Evolutionary conservation across 1,140 invertebrate species (phyloP), one percentile per base, ranked within the genome.

Genomic region (Halyomorpha halys): DNA sequence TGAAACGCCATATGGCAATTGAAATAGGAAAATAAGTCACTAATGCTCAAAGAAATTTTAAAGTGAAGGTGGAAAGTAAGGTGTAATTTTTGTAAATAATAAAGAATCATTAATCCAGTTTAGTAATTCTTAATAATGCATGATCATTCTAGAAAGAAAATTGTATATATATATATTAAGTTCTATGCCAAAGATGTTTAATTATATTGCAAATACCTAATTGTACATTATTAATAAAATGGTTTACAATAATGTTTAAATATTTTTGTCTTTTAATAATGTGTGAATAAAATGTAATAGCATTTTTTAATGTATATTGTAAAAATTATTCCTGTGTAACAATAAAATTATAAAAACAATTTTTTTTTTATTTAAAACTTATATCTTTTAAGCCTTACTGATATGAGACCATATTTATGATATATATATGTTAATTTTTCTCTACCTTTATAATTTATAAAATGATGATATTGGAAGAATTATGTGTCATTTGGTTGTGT

Each of bases 191-290:
- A 65, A 65, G 59, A 61, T 27, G n/a, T 49, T 49, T 62, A 44
- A 59, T 64, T n/a, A 39, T 64, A 27, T 53, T 59, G 53, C 39
- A 61, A 65, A 45, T 49, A 51, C 45, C 34, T 62, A 18, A 49
- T 49, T 62, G 61, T 62, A 62, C 14, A 23, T 16, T 62, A 61
- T 51, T 23, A 49, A 64, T 39, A 51, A 56, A 61, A 61, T 65
- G 45, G 11, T 45, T 39, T 64, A 60, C 39, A 34, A 45, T 61
- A 65, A 61, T 34, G 54, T 61, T 65, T 51, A 65, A 54, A 51
- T 65, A 65, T 65, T 65, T 65, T 65, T 65, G 64, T 65, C 64
- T 65, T 65, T 65, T 65, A 65, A 65, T 65, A 62, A 62, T 62
- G 61, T 62, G 61, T 49, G 47, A 45, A 65, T 45, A 61, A 61